Evolutionary conservation across 2,797 vertebrate species (phyloP).

Genomic region (Helarctos malayanus): DNA sequence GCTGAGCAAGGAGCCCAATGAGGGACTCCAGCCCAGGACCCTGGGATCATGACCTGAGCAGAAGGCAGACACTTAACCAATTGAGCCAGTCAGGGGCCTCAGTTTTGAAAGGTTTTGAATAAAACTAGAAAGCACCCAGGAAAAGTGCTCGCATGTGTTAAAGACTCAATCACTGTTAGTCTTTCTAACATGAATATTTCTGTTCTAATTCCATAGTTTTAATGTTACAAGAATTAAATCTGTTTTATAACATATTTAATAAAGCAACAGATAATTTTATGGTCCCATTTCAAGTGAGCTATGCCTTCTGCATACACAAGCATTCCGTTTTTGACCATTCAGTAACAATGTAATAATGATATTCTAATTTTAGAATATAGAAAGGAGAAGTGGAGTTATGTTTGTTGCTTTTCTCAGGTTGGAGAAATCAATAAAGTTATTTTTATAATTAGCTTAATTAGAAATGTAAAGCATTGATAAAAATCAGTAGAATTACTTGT

Average conservation of each 20-base stretch:
- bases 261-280: not conserved
- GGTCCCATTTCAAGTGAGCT: not conserved
- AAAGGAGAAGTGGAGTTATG: not conserved
- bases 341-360: not conserved
- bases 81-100: no score
- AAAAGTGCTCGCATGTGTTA: not conserved
- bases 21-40: no score
- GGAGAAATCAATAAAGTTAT: slow-evolving; percentile 6
- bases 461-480: slow-evolving; percentile 4
- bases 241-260: not conserved
- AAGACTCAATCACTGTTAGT: not conserved
- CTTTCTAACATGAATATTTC: not conserved
- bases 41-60: no score
- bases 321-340: not conserved
- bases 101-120: not conserved
- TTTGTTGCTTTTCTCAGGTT: not conserved
- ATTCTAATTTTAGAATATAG: not conserved
- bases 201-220: not conserved
- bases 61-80: no score
- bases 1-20: no score
- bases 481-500: slow-evolving; percentile 30
- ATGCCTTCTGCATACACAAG: not conserved
- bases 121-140: not conserved
- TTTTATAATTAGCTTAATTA: slow-evolving; percentile 35
- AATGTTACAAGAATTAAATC: not conserved